Evolutionary conservation across 2,797 vertebrate species (phyloP).

Genomic region (Luscinia luscinia): DNA sequence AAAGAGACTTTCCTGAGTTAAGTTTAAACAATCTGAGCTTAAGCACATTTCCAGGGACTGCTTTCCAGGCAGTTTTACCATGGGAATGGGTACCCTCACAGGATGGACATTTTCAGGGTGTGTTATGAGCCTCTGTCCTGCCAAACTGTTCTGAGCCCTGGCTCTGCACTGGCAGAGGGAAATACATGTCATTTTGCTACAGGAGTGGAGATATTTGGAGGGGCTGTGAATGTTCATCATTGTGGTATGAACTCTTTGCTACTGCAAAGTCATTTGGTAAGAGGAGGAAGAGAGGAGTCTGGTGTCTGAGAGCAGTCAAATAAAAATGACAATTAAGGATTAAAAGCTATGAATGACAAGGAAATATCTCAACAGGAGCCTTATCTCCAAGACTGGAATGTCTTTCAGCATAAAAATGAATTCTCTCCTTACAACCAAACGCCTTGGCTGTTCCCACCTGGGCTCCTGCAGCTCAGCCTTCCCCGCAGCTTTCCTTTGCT

Average conservation of each 20-base stretch:
- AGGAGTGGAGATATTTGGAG: background rate
- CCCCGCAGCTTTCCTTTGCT: constrained; percentile 46
- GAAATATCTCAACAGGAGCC: constrained; percentile 17
- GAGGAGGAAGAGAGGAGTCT: background rate
- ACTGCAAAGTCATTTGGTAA: background rate
- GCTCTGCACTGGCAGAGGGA: background rate
- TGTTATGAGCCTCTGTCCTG: background rate
- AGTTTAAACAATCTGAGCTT: background rate
- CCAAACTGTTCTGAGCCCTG: background rate
- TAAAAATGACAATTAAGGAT: background rate
- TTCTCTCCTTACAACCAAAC: background rate
- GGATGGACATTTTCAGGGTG: background rate
- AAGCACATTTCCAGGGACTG: background rate
- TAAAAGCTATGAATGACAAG: background rate
- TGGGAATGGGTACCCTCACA: background rate
- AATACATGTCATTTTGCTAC: background rate
- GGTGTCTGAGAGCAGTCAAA: background rate
- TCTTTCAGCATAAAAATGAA: background rate
- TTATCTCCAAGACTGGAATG: background rate
- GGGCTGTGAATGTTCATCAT: background rate
- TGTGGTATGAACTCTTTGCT: background rate
- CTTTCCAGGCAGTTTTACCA: background rate
- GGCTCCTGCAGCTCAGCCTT: constrained; percentile 20
- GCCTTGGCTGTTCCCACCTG: background rate
- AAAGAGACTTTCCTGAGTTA: background rate